These are phyloP conservation scores for Periophthalmus magnuspinnatus DNA, from an alignment of 2,797 vertebrate genomes.

Conservation along the genomic window DNA sequence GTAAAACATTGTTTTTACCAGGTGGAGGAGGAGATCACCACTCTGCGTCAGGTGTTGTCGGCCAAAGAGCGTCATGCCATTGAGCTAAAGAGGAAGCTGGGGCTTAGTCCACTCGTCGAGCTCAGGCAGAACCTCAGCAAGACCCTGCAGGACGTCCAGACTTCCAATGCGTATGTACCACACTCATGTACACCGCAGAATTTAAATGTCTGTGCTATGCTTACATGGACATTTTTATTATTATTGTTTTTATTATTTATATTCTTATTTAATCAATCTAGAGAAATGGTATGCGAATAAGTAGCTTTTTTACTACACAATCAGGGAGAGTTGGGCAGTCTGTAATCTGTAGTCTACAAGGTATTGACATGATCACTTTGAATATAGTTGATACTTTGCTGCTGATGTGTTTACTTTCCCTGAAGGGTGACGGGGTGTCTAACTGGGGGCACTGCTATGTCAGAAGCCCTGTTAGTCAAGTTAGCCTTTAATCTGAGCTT, in stretches of 20 bases:
- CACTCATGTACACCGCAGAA: not conserved
- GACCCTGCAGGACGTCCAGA: slow-evolving; percentile 95
- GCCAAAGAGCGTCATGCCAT: slow-evolving; percentile 92
- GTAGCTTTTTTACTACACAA: too few species aligned
- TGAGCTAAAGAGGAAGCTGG: slow-evolving; percentile 93
- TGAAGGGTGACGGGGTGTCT: too few species aligned
- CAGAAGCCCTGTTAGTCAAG: too few species aligned
- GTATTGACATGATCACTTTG: too few species aligned
- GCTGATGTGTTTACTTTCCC: too few species aligned
- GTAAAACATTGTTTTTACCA: slow-evolving; percentile 41
- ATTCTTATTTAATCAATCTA: not conserved
- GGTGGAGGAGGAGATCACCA: slow-evolving; percentile 97
- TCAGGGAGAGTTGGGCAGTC: too few species aligned
- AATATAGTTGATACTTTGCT: too few species aligned
- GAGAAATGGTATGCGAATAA: too few species aligned
- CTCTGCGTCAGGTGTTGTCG: slow-evolving; percentile 91
- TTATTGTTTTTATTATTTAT: not conserved
- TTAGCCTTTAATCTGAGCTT: too few species aligned
- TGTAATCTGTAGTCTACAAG: too few species aligned
- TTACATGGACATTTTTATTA: not conserved
- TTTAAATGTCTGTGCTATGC: not conserved
- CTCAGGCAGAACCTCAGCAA: slow-evolving; percentile 89
- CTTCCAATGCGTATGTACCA: slow-evolving; percentile 89
- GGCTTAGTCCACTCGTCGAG: slow-evolving; percentile 87
- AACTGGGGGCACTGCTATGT: too few species aligned